Percentiles rank a stretch among this genome's conserved stretches.
phyloP scores from a whole-genome alignment of 2,113 vertebrate genomes.

The Triplophysa dalaica region DNA sequence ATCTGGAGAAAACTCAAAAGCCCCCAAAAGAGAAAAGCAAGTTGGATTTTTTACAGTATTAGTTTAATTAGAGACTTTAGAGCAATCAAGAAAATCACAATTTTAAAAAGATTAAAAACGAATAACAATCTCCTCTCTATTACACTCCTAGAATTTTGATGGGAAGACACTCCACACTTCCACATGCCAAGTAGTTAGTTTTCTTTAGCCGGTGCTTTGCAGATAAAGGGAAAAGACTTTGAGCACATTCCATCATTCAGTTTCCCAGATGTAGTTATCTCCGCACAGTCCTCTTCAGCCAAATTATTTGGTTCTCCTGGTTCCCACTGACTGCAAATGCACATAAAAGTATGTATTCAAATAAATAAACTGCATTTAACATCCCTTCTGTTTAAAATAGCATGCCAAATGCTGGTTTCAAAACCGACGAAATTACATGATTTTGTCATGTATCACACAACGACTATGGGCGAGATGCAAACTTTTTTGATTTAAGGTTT shows the following conservation, averaged over 20 bases:
- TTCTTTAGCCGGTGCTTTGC: neutral
- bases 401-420: neutral
- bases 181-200: neutral
- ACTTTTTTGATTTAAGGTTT: neutral
- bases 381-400: too few relatives aligned
- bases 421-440: neutral
- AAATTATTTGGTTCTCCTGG: neutral
- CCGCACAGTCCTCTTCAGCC: neutral
- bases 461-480: neutral
- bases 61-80: too few relatives aligned
- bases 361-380: neutral
- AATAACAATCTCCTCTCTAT: neutral
- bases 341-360: neutral
- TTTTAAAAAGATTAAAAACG: neutral
- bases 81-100: neutral
- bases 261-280: neutral
- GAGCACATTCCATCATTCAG: neutral
- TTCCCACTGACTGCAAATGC: neutral
- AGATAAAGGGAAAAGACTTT: neutral
- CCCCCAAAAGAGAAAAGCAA: too few relatives aligned
- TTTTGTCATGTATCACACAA: neutral
- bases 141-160: neutral
- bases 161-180: neutral
- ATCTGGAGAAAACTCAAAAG: too few relatives aligned
- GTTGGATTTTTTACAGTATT: too few relatives aligned